Base-by-base conservation (phyloP, 2,113 vertebrate species). In the Nibea coibor region DNA sequence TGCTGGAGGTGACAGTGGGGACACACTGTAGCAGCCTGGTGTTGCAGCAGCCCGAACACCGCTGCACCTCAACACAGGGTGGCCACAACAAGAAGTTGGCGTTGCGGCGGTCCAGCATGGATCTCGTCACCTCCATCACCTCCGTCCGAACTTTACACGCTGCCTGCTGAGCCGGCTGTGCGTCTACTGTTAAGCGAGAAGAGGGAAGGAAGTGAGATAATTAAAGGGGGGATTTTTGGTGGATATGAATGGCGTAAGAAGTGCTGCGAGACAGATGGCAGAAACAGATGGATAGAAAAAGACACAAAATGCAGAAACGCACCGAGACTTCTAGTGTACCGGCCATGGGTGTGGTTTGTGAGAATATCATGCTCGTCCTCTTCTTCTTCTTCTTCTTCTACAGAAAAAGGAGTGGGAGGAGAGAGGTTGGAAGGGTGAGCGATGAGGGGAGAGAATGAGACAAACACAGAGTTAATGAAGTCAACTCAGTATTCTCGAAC, bases 21-120 rank as follows among this genome's bases (percentile, higher is more conserved):
- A 96, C 93, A 69, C 98, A 99, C 80, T 97, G 95, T 81, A 96
- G 84, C 0, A 87, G 77, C 69, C 92, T 93, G 35, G 95, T 95
- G 95, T 97, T 97, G 91, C 98, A 99, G 84, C 98, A 99, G n/a
- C 98, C 98, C 0, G 98, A 98, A 88, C 98, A 99, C 48, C 96
- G 95, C 92, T 98, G 96, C 86, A 99, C 97, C 93, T 99, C 98
- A 88, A 99, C 97, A 0, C 98, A 99, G 2, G 94, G 95, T 0
- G 98, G 98, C 96, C 96, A 98, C 87, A 98, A 94, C 89, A 98
- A 62, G 24, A 98, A 99, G 93, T 99, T 97, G 87, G 97, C 96
- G 0, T 97, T 97, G 74, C 94, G 96, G 77, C 94, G 94, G 93
- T 99, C 98, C 22, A 98, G 91, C 96, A 98, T 96, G 84, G 93